Conservation (phyloP, 2,888 invertebrate genomes). For the Drosophila mercatorum region DNA sequence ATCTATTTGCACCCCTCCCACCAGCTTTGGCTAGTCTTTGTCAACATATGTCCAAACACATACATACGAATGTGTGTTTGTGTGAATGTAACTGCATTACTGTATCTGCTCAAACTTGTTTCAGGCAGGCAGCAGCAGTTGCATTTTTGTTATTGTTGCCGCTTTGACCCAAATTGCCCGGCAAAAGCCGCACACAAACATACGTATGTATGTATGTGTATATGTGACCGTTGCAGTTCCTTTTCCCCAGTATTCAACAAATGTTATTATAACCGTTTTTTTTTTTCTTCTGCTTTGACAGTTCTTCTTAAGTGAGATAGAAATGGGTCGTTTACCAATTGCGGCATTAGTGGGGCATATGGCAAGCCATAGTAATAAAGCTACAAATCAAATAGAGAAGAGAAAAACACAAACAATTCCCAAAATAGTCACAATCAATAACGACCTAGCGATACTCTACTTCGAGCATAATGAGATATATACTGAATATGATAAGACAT, state of each 20-base stretch:
- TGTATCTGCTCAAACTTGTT: slow-evolving; percentile 30
- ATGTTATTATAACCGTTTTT: not conserved
- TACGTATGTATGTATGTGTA: not conserved
- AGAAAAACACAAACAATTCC: not conserved
- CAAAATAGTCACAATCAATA: not conserved
- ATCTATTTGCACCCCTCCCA: slow-evolving; percentile 43
- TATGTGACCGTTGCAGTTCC: not conserved
- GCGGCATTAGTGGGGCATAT: slow-evolving; percentile 5
- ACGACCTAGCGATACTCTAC: not conserved
- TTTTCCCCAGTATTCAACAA: not conserved
- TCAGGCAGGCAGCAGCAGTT: slow-evolving; percentile 12
- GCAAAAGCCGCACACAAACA: slow-evolving; percentile 27
- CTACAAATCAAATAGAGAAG: not conserved
- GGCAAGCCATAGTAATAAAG: slow-evolving; percentile 12
- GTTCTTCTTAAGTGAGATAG: slow-evolving; percentile 11
- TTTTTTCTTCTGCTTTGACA: not conserved
- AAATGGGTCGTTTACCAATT: slow-evolving; percentile 6
- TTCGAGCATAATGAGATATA: too few relatives aligned
- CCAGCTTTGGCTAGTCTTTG: slow-evolving; percentile 14
- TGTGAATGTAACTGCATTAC: slow-evolving; percentile 4
- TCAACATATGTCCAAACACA: slow-evolving; percentile 1
- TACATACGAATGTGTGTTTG: not conserved
- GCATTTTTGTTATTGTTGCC: slow-evolving; percentile 32
- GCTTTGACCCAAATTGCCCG: slow-evolving; percentile 63
- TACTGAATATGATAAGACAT: too few relatives aligned